These are phyloP conservation scores for Epinephelus moara DNA, from an alignment of 2,113 vertebrate species.

Conservation along the genomic window DNA sequence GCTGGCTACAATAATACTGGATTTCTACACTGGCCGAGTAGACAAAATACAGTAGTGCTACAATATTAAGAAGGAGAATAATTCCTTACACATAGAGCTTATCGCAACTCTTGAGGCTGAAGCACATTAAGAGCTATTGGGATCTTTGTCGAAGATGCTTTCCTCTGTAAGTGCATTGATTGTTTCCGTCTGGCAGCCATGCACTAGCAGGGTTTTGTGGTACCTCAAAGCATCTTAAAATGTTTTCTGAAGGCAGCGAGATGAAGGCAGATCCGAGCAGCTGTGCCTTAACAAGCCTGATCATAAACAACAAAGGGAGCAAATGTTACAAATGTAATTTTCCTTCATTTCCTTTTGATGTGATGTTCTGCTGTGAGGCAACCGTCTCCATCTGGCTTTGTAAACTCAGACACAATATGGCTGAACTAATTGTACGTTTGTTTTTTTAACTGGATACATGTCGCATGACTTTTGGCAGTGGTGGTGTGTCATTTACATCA, in stretches of 20 bases:
- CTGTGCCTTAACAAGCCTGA: background rate
- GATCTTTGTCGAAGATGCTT: background rate
- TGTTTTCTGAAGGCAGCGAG: slow-evolving; percentile 28
- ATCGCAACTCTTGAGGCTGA: slow-evolving; percentile 20
- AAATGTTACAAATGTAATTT: background rate
- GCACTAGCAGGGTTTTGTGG: background rate
- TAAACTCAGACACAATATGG: slow-evolving; percentile 52
- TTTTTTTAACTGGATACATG: slow-evolving; percentile 16
- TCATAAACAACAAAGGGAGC: background rate
- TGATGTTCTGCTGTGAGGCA: background rate
- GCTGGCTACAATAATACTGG: slow-evolving; percentile 63
- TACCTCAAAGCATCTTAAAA: slow-evolving; percentile 10
- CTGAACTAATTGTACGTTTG: background rate
- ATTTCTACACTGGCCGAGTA: slow-evolving; percentile 51
- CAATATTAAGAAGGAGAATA: slow-evolving; percentile 33
- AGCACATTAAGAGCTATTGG: slow-evolving; percentile 43
- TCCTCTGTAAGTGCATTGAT: background rate
- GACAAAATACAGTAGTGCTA: slow-evolving; percentile 61
- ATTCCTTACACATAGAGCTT: slow-evolving; percentile 35
- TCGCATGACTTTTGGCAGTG: slow-evolving; percentile 39
- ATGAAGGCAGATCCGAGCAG: slow-evolving; percentile 31
- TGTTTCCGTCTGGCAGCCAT: slow-evolving; percentile 11
- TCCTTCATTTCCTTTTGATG: slow-evolving; percentile 21
- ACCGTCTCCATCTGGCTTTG: background rate
- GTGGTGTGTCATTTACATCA: background rate